Base-by-base conservation (phyloP, 2,888 invertebrate genomes). In the Dasypogon diadema region DNA sequence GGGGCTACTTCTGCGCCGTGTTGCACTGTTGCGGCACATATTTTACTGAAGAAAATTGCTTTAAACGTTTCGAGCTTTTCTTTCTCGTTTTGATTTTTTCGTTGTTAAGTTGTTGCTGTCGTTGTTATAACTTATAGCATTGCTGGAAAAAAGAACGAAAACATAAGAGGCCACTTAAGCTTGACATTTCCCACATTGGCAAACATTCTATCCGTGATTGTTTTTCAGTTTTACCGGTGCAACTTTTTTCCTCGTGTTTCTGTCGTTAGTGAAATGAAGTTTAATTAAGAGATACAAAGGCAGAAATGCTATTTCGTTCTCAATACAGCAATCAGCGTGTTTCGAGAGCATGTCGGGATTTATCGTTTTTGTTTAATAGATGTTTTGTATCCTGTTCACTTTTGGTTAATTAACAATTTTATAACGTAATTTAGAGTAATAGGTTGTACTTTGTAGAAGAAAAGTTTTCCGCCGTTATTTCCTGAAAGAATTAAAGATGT, bases 131-230 rank as follows among this genome's bases (percentile, higher is more conserved):
- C 70, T 70, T 70, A 70, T 70, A 70, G 70, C 54, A 54, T 10
- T 70, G 70, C 30, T 34, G 10, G 37, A 22, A 70, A 70, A 70
- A 54, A 51, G 70, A 70, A 70, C 34, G 70, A 70, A 70, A 74
- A 74, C 74, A 74, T 74, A 74, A 74, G 74, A 74, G 74, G 60
- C 74, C 74, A 74, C 74, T 74, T 74, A 58, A 51, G 74, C 63
- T 74, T 74, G 74, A 74, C 74, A 74, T 74, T 74, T 74, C 51
- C 60, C 63, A 70, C 70, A 70, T 70, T 34, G 70, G 51, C 54
- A 70, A 70, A 70, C 70, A 70, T 70, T 70, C n/a, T 70, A 30
- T 56, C 54, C 70, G 54, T 54, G 70, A 54, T 70, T 70, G 70
- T 70, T 54, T 70, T 54, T 70, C 51, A 34, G 37, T 16, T 48